Evolutionary conservation across 1,140 invertebrate genomes (phyloP).

Genomic region (Hydropsyche tenuis): DNA sequence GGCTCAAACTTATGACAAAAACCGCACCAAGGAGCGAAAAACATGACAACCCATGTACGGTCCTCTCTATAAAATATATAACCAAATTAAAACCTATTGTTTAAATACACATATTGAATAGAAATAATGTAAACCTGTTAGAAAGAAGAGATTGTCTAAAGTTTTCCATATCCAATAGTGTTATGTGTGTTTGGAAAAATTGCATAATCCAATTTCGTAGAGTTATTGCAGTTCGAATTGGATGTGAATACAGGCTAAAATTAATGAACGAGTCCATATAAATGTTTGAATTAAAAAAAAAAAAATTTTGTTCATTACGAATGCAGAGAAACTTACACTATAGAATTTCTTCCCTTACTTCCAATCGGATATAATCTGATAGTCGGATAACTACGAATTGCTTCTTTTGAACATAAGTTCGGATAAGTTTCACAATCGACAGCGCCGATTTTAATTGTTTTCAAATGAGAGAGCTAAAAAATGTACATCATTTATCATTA

Average conservation of each 20-base stretch:
- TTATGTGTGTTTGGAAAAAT: constrained; percentile 50
- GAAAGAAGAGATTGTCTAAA: constrained; percentile 50
- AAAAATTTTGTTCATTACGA: neutral
- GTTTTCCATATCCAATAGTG: constrained; percentile 53
- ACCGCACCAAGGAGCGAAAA: constrained; percentile 79
- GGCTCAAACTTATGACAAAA: constrained; percentile 75
- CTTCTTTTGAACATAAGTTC: constrained; percentile 66
- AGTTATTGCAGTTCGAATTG: constrained; percentile 35
- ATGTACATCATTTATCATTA: too few relatives aligned
- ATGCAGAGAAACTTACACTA: neutral
- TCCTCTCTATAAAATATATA: constrained; percentile 39
- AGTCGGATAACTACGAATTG: constrained; percentile 73
- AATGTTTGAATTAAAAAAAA: neutral
- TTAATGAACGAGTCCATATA: neutral
- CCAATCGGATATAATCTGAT: constrained; percentile 71
- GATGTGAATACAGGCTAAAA: constrained; percentile 42
- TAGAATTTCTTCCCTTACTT: neutral
- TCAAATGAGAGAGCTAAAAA: constrained; percentile 54
- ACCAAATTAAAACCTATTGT: neutral
- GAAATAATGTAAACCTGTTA: constrained; percentile 34
- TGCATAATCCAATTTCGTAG: constrained; percentile 47
- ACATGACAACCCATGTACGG: constrained; percentile 72
- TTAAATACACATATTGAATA: constrained; percentile 18
- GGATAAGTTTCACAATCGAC: constrained; percentile 72
- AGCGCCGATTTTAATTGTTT: constrained; percentile 68